Conservation (phyloP, 1,140 invertebrate genomes). For the Euglossa dilemma region DNA sequence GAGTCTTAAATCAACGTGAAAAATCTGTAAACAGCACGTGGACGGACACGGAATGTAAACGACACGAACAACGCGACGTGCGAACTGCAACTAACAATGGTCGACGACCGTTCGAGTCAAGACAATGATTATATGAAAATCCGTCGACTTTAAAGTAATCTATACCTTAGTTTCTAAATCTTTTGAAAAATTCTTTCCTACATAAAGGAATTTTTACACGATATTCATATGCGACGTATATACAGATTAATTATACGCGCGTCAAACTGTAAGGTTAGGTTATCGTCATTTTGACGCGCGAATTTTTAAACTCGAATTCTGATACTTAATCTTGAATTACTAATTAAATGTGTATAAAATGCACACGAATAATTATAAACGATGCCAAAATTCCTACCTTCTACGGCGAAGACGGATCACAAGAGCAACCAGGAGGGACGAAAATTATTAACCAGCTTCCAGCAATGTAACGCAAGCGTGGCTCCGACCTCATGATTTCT, state of each 20-base stretch:
- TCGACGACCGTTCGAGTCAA: not conserved
- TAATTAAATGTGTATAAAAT: not conserved
- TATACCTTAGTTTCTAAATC: too few relatives aligned
- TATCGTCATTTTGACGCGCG: not conserved
- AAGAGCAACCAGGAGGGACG: too few relatives aligned
- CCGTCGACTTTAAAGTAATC: not conserved
- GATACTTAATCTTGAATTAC: not conserved
- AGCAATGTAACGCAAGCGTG: too few relatives aligned
- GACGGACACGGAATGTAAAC: not conserved
- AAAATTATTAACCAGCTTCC: slow-evolving; percentile 11
- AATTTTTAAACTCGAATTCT: not conserved
- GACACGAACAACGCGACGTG: not conserved
- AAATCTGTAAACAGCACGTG: not conserved
- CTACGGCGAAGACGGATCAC: not conserved
- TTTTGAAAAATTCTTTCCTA: not conserved
- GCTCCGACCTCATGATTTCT: too few relatives aligned
- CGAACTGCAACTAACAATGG: not conserved
- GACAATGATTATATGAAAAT: not conserved
- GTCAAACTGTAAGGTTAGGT: not conserved
- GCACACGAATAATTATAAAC: not conserved
- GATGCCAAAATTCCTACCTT: not conserved
- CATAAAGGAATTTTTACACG: not conserved
- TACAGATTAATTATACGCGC: too few relatives aligned
- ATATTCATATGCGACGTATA: too few relatives aligned
- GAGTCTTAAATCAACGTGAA: not conserved